Conservation (phyloP, 2,888 invertebrate species). For the Lycocerus yunnanus region DNA sequence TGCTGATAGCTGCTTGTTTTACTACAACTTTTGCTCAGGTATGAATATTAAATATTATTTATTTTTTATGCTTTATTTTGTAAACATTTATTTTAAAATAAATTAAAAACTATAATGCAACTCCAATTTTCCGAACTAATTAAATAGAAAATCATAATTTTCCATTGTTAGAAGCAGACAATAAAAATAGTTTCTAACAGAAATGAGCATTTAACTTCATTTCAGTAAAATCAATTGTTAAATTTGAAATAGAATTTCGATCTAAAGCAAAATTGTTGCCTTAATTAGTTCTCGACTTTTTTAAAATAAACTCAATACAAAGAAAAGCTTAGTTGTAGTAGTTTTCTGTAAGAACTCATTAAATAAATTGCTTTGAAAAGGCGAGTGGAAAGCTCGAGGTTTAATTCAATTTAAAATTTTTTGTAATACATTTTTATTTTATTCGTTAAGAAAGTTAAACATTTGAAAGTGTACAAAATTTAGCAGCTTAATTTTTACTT, state of each 20-base stretch:
- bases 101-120: no score
- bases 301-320: neutral
- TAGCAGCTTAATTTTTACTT: neutral
- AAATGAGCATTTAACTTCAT: neutral
- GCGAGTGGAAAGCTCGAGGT: neutral
- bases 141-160: no score
- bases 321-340: neutral
- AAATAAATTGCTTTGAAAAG: neutral
- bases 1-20: neutral
- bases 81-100: neutral
- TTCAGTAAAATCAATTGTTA: neutral
- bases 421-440: neutral
- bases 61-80: neutral
- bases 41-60: neutral
- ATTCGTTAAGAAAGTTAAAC: neutral
- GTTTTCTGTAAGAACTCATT: neutral
- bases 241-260: neutral
- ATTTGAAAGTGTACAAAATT: neutral
- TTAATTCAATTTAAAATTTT: neutral
- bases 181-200: no score
- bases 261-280: neutral
- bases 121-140: no score
- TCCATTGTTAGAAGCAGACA: no score
- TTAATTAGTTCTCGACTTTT: neutral
- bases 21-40: neutral